A percentile compares a stretch with the other conserved stretches of the same genome.
These are phyloP conservation scores for Metallyticus violacea DNA, from an alignment of 2,888 invertebrate genomes.

Conservation along the genomic window DNA sequence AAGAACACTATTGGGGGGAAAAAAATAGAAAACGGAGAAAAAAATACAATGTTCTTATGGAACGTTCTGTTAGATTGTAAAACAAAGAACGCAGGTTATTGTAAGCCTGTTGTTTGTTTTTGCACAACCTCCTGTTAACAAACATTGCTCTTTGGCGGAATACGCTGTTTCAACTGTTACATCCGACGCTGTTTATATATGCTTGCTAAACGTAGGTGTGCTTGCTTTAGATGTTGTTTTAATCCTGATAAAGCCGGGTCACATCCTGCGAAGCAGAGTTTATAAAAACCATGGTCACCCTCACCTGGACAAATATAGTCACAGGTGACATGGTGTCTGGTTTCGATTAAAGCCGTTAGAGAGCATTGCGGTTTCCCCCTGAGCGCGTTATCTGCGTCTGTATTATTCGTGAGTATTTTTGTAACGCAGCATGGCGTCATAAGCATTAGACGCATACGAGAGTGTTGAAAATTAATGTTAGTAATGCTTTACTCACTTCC, in stretches of 20 bases:
- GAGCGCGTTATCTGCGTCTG: background rate
- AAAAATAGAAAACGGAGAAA: too few species aligned
- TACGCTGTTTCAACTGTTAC: background rate
- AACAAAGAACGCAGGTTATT: too few species aligned
- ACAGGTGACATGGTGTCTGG: background rate
- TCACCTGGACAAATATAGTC: background rate
- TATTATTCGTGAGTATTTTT: background rate
- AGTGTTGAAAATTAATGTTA: background rate
- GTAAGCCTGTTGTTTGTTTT: background rate
- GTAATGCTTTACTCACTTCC: background rate
- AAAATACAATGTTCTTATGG: too few species aligned
- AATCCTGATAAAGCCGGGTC: background rate
- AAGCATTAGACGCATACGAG: background rate
- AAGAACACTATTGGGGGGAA: too few species aligned
- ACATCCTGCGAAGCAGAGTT: background rate
- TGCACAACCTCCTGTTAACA: background rate
- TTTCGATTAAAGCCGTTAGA: background rate
- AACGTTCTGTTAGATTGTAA: too few species aligned
- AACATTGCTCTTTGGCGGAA: background rate
- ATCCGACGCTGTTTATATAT: background rate
- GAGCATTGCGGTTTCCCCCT: background rate
- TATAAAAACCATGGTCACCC: background rate
- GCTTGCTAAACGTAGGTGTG: background rate
- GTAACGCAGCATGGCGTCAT: too few species aligned
- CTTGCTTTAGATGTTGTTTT: background rate